These are phyloP conservation scores for Chrysotoxum bicinctum DNA, from an alignment of 2,888 invertebrate species.

Conservation along the genomic window DNA sequence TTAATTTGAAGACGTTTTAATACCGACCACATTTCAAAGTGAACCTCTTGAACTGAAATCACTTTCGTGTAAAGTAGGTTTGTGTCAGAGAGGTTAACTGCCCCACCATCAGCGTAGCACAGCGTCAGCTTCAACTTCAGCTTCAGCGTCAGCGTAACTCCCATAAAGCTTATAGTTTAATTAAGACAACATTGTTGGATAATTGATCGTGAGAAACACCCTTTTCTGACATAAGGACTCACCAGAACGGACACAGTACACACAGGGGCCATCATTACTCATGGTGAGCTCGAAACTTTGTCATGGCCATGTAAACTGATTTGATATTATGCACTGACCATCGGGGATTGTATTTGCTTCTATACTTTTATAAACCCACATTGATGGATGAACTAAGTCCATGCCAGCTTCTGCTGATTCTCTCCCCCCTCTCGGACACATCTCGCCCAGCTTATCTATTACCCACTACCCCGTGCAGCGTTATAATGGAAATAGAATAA, in stretches of 20 bases:
- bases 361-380: conserved; percentile 3
- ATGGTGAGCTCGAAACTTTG: conserved; percentile 23
- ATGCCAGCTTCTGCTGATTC: background rate
- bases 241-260: background rate
- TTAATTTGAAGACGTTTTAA: conserved; percentile 52
- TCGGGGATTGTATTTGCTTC: background rate
- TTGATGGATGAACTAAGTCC: conserved; percentile 17
- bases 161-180: conserved; percentile 37
- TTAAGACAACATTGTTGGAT: conserved; percentile 55
- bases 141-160: background rate
- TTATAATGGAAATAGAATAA: background rate
- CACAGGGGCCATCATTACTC: conserved; percentile 19
- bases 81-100: conserved; percentile 27
- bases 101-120: background rate
- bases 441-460: background rate
- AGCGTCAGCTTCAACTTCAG: background rate
- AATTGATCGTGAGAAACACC: conserved; percentile 55
- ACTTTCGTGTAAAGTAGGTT: conserved; percentile 22
- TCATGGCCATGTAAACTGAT: conserved; percentile 22
- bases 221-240: conserved; percentile 17
- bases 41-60: conserved; percentile 53
- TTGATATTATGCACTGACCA: background rate
- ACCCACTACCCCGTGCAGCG: background rate
- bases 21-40: conserved; percentile 34
- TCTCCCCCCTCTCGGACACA: background rate